Evolutionary conservation across 2,797 vertebrate genomes (phyloP).

Genomic region (Falco novaeseelandiae): DNA sequence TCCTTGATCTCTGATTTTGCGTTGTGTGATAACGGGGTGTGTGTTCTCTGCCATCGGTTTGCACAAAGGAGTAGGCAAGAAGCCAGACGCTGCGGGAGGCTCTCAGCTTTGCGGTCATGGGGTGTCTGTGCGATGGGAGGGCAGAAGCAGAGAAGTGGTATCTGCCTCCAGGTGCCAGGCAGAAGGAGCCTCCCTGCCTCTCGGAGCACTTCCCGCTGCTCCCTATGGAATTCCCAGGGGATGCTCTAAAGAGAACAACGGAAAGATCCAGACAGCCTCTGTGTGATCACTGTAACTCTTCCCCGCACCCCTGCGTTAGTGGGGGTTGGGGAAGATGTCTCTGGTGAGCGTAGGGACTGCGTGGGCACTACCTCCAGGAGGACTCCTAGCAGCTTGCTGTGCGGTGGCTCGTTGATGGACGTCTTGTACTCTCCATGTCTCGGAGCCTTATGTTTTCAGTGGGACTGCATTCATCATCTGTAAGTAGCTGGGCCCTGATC

Average conservation of each 20-base stretch:
- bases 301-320: fast-evolving
- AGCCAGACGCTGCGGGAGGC: background rate
- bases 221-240: background rate
- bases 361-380: background rate
- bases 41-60: background rate
- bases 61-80: background rate
- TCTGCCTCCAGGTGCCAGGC: background rate
- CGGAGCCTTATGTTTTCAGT: background rate
- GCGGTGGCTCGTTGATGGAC: fast-evolving
- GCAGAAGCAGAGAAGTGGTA: background rate
- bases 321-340: background rate
- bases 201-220: background rate
- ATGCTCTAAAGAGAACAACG: background rate
- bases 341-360: background rate
- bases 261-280: background rate
- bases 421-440: background rate
- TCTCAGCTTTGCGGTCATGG: background rate
- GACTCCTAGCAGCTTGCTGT: fast-evolving
- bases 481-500: background rate
- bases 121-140: background rate
- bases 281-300: background rate
- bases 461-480: background rate
- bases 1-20: constrained; percentile 32
- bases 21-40: constrained; percentile 7
- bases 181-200: background rate